These are phyloP conservation scores for Pholis gunnellus DNA, from an alignment of 2,113 vertebrate genomes.

Conservation along the genomic window DNA sequence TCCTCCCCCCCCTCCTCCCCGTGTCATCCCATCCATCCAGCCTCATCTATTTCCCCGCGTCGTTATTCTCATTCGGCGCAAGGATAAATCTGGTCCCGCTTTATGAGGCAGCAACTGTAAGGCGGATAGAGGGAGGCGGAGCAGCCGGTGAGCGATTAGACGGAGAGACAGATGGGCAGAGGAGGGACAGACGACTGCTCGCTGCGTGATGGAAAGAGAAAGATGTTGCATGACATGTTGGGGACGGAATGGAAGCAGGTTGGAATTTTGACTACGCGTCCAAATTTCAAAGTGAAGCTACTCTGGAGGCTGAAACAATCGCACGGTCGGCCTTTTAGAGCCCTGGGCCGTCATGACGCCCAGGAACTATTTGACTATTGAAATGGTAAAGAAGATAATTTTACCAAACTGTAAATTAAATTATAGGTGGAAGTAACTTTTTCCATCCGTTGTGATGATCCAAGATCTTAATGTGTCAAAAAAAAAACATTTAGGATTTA, in stretches of 20 bases:
- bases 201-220: slow-evolving; percentile 17
- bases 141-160: slow-evolving; percentile 34
- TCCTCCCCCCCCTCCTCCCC: background rate
- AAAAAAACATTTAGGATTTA: too few relatives aligned
- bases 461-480: too few relatives aligned
- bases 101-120: slow-evolving; percentile 64
- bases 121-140: slow-evolving; percentile 46
- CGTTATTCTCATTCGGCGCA: slow-evolving; percentile 58
- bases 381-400: too few relatives aligned
- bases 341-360: background rate
- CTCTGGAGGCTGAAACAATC: background rate
- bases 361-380: background rate
- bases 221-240: slow-evolving; percentile 20
- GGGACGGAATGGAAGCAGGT: slow-evolving; percentile 2
- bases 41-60: slow-evolving; percentile 36
- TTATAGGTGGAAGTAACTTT: too few relatives aligned
- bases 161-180: slow-evolving; percentile 55
- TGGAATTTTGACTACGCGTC: background rate
- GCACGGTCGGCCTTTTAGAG: background rate
- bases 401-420: too few relatives aligned
- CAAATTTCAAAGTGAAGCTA: background rate
- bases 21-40: slow-evolving; percentile 19
- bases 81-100: slow-evolving; percentile 62
- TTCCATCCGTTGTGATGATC: too few relatives aligned
- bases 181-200: slow-evolving; percentile 23